Base-by-base conservation (phyloP, 2,113 vertebrate species). In the Cinclus mexicanus region DNA sequence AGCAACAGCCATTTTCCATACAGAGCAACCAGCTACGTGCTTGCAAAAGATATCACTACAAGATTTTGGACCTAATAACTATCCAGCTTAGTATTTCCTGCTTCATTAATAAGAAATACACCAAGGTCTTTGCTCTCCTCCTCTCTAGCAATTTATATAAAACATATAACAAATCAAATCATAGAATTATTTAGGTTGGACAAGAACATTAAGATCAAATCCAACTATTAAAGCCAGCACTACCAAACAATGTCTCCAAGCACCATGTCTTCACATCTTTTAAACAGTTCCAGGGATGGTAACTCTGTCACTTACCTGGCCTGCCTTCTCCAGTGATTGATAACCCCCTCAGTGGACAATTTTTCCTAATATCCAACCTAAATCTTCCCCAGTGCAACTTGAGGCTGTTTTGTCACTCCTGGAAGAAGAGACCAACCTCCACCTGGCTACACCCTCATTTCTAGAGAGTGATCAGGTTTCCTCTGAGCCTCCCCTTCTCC, bases 1-100 rank as follows among this genome's bases (percentile, higher is more conserved):
- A 80, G 59, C 65, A 95, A 90, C 44, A 59, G 33, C 18, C 15
- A 25, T 37, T 87, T 88, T 94, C 56, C 44, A 89, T 65, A 94
- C 6, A 89, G 11, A 87, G 29, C 17, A 92, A 61, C 55, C 67
- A 86, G n/a, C 14, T 85, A 75, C 1, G 4, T 68, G 28, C 46
- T 82, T 95, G 46, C 63, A 83, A 92, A 91, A 90, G 42, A 33
- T 28, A 35, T 2, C 29, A 89, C 46, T 65, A 83, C 39, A 67
- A 47, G 52, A 74, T 57, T 95, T 83, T 77, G 28, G 31, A 92
- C 49, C 4, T 50, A 52, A 10, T 60, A 63, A 31, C 28, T 25
- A 75, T 4, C 6, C 39, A 55, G 10, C 22, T 72, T 35, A 39
- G 56, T 67, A 68, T 26, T 75, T 44, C 22, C 37, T 74, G 9